Percentiles rank a stretch among this genome's conserved stretches.
These are phyloP conservation scores for Peromyscus eremicus DNA, from an alignment of 2,797 vertebrate genomes.

Conservation along the genomic window DNA sequence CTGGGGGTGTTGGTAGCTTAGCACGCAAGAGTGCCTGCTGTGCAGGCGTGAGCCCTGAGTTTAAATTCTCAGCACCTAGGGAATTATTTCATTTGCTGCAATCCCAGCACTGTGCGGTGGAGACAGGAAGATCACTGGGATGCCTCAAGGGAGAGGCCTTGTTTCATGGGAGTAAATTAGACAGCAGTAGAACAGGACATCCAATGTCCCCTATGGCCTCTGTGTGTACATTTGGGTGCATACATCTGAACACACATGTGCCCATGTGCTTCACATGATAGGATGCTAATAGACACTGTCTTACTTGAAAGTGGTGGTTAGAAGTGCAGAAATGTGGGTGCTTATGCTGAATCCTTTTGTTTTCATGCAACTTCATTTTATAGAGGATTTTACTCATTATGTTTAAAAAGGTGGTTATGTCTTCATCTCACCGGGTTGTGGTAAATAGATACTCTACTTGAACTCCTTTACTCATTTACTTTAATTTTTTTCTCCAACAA, in stretches of 20 bases:
- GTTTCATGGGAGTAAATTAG: neutral
- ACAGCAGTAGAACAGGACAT: neutral
- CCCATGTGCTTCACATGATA: neutral
- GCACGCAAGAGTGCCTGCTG: neutral
- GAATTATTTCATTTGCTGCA: neutral
- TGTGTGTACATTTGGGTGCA: neutral
- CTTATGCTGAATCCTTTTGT: neutral
- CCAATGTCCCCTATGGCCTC: neutral
- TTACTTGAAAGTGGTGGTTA: neutral
- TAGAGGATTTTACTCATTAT: neutral
- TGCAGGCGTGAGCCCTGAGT: neutral
- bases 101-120: no score
- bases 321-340: neutral
- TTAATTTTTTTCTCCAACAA: neutral
- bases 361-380: neutral
- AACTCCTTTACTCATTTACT: conserved; percentile 16
- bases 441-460: neutral
- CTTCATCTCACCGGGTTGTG: neutral
- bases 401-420: neutral
- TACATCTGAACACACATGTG: neutral
- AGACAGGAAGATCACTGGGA: neutral
- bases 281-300: neutral
- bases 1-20: neutral
- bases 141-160: neutral
- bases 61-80: neutral